Percentiles rank a stretch among this genome's conserved stretches.
These are phyloP conservation scores for Oceanites oceanicus DNA, from an alignment of 2,113 vertebrate species.

Conservation along the genomic window DNA sequence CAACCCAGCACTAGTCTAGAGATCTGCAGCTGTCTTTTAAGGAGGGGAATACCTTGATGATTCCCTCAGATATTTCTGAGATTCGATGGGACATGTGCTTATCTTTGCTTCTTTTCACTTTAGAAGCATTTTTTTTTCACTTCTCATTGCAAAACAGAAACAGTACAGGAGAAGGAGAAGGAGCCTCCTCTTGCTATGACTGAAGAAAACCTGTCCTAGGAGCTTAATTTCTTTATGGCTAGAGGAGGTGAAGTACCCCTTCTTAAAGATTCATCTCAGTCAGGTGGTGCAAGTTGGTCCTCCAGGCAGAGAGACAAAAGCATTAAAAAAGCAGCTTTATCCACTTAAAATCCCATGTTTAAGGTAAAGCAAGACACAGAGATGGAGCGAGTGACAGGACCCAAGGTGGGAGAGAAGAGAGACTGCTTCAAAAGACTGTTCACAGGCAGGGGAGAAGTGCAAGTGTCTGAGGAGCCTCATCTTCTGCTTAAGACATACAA, in stretches of 20 bases:
- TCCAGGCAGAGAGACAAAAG: background rate
- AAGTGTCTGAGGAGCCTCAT: background rate
- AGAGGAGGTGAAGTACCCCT: background rate
- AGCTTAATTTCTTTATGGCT: background rate
- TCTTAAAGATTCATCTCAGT: background rate
- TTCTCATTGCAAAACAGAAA: background rate
- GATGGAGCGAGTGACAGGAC: background rate
- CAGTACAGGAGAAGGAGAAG: background rate
- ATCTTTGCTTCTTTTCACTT: background rate
- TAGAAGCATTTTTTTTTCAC: background rate
- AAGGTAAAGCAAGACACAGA: background rate
- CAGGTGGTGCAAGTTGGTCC: background rate
- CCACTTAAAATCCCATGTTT: background rate
- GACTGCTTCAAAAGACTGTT: background rate
- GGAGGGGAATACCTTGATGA: background rate
- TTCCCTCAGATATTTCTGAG: background rate
- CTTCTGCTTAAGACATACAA: background rate
- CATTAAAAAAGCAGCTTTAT: background rate
- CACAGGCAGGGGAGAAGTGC: background rate
- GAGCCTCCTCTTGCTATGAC: background rate
- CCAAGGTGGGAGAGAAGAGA: background rate
- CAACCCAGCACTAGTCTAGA: background rate
- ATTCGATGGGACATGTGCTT: background rate
- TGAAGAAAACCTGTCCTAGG: background rate
- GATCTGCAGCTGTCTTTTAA: background rate